Conservation (phyloP, 2,888 invertebrate species). For the Alviniconcha strummeri region DNA sequence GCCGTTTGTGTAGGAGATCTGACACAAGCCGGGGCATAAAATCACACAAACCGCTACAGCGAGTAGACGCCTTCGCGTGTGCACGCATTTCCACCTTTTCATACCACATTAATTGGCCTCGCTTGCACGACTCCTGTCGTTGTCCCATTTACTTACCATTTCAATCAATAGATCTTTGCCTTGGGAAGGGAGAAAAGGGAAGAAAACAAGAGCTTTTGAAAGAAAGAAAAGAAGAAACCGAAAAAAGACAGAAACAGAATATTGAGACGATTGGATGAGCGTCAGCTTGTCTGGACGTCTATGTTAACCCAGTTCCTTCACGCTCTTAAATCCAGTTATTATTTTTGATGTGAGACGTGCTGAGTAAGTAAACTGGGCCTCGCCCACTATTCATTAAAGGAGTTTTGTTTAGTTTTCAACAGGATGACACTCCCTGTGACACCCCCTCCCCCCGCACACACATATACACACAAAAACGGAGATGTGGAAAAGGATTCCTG, state of each 20-base stretch:
- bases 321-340: no score
- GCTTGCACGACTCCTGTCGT: not conserved
- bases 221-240: not conserved
- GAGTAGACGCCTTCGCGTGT: not conserved
- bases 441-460: no score
- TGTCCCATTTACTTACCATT: not conserved
- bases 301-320: no score
- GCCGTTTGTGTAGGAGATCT: not conserved
- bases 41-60: not conserved
- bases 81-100: slow-evolving; percentile 2
- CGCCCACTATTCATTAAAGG: no score
- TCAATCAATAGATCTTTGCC: not conserved
- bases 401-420: no score
- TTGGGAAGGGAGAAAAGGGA: not conserved
- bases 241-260: not conserved
- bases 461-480: no score
- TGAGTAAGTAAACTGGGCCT: no score
- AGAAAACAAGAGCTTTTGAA: not conserved
- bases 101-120: slow-evolving; percentile 19
- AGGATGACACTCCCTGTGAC: no score
- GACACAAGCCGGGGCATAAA: slow-evolving; percentile 8
- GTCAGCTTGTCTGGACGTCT: no score
- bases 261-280: not conserved
- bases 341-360: no score
- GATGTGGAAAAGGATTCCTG: no score